Percentiles rank a stretch among this genome's conserved stretches.
Evolutionary conservation across 2,113 vertebrate genomes (phyloP).

Genomic region (Zootoca vivipara): DNA sequence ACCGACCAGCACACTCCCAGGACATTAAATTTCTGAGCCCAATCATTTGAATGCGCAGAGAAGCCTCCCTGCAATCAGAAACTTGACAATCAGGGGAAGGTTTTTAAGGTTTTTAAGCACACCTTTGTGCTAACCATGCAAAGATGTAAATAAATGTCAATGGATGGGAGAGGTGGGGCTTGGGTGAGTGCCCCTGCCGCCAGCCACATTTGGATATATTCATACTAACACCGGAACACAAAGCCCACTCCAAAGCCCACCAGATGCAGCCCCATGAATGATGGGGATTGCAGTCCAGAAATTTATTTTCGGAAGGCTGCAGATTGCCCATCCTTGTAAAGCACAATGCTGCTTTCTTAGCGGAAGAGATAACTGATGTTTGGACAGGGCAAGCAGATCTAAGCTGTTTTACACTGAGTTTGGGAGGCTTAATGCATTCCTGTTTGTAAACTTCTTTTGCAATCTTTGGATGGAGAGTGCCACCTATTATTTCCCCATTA

Average conservation of each 20-base stretch:
- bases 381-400: neutral
- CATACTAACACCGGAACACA: too few relatives aligned
- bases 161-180: too few relatives aligned
- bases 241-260: neutral
- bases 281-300: neutral
- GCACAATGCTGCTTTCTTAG: neutral
- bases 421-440: conserved; percentile 33
- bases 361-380: neutral
- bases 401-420: conserved; percentile 10
- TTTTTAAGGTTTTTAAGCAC: too few relatives aligned
- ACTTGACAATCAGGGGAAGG: too few relatives aligned
- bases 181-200: too few relatives aligned
- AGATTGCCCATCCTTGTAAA: neutral
- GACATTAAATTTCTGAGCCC: too few relatives aligned
- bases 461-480: conserved; percentile 19
- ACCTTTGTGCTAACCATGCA: too few relatives aligned
- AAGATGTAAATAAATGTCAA: too few relatives aligned
- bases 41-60: too few relatives aligned
- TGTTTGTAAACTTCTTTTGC: conserved; percentile 14
- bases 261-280: neutral
- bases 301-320: neutral
- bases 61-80: too few relatives aligned
- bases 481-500: conserved; percentile 8
- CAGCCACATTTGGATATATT: too few relatives aligned
- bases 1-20: too few relatives aligned